Conservation (phyloP, 2,888 invertebrate genomes). For the Agrochola lychnidis region DNA sequence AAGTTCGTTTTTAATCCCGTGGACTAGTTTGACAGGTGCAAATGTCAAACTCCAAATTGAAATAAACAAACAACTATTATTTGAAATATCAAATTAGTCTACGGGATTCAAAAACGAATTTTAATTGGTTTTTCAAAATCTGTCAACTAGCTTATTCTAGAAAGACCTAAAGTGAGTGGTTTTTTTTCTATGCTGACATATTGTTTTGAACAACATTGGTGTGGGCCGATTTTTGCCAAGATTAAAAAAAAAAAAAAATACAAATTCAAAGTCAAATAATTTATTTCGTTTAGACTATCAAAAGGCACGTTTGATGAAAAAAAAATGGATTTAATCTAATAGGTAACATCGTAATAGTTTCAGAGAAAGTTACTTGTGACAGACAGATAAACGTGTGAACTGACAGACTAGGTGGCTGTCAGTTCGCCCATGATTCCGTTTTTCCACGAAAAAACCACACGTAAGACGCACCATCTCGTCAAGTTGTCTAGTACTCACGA, state of each 20-base stretch:
- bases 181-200: background rate
- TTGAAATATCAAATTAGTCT: too few relatives aligned
- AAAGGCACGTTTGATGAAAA: background rate
- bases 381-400: background rate
- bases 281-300: background rate
- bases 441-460: background rate
- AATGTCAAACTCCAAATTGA: too few relatives aligned
- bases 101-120: too few relatives aligned
- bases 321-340: background rate
- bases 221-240: too few relatives aligned
- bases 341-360: background rate
- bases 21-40: too few relatives aligned
- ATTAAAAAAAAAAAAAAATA: background rate
- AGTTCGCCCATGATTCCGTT: background rate
- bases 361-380: background rate
- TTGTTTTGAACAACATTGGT: too few relatives aligned
- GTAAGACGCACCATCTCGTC: background rate
- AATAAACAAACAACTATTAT: too few relatives aligned
- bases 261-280: background rate
- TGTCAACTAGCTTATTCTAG: too few relatives aligned
- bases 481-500: background rate
- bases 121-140: too few relatives aligned
- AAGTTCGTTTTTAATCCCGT: too few relatives aligned
- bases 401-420: background rate
- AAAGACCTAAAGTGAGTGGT: background rate